Conservation (phyloP, 2,797 vertebrate species). For the Chaunax sp. region DNA sequence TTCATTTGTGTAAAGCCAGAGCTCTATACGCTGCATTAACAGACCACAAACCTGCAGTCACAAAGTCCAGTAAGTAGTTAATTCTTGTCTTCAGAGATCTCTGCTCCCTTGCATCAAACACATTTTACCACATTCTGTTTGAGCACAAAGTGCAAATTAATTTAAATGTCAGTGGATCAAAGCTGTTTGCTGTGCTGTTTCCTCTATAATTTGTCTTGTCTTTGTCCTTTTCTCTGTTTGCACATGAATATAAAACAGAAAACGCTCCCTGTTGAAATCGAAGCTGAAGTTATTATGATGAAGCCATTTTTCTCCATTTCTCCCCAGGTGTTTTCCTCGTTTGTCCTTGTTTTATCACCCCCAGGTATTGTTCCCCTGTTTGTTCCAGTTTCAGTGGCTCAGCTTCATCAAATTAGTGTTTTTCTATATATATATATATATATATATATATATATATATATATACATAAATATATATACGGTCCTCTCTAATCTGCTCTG, state of each 20-base stretch:
- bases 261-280: conserved; percentile 32
- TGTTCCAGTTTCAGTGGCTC: conserved; percentile 24
- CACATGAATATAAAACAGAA: conserved; percentile 19
- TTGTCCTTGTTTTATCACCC: conserved; percentile 28
- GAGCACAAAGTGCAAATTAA: background rate
- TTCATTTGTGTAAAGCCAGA: too few relatives aligned
- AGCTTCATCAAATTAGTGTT: conserved; percentile 27
- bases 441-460: too few relatives aligned
- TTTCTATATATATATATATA: too few relatives aligned
- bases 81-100: background rate
- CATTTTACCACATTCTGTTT: conserved; percentile 1
- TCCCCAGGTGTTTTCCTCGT: conserved; percentile 7
- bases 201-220: conserved; percentile 7
- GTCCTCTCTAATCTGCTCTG: conserved; percentile 19
- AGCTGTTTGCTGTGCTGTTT: background rate
- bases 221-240: background rate
- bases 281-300: conserved; percentile 29
- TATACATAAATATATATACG: conserved; percentile 39
- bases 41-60: background rate
- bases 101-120: background rate
- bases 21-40: too few relatives aligned
- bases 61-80: too few relatives aligned
- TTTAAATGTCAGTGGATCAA: conserved; percentile 17
- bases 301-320: conserved; percentile 31
- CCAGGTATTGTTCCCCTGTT: conserved; percentile 23